Evolutionary conservation across 2,888 invertebrate species (phyloP), one percentile per base, ranked within the genome.

Genomic region (Cryptophagus acutangulus): DNA sequence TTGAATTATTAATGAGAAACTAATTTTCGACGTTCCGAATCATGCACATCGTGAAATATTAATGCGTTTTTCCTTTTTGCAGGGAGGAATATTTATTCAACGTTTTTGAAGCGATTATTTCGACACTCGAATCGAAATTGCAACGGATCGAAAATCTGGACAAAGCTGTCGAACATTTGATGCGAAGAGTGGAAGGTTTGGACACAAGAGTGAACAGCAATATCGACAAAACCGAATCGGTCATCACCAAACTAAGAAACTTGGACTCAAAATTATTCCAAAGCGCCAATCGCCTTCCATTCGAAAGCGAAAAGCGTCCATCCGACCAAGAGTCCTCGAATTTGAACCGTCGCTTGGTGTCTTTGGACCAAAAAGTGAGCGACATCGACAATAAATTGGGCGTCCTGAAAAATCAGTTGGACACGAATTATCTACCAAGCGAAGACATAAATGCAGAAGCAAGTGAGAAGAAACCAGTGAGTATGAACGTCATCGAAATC

Each of bases 21-120:
- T 26, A 26, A 26, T 26, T 26, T 26, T n/a, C n/a, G n/a, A n/a
- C n/a, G n/a, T n/a, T n/a, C n/a, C n/a, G n/a, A n/a, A n/a, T n/a
- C n/a, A n/a, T n/a, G n/a, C n/a, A n/a, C n/a, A n/a, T n/a, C n/a
- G n/a, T n/a, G n/a, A n/a, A n/a, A n/a, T n/a, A n/a, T n/a, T n/a
- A n/a, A n/a, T n/a, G n/a, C 24, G n/a, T 24, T 24, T 17, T 45
- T 40, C 53, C 68, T 71, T 73, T 66, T 80, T 80, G 47, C 82
- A 89, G 89, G 70, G 89, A 89, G 69, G 87, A 88, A 68, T 88
- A 89, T 67, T 77, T 90, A 48, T 84, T 88, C 71, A 87, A 87
- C 66, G 86, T 91, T 39, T 90, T 91, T 71, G 90, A 90, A 70
- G 87, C 88, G 38, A 88, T 92, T 53, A 88, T 90, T 43, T 87